Conservation (phyloP, 2,113 vertebrate species). For the Hymenochirus boettgeri region DNA sequence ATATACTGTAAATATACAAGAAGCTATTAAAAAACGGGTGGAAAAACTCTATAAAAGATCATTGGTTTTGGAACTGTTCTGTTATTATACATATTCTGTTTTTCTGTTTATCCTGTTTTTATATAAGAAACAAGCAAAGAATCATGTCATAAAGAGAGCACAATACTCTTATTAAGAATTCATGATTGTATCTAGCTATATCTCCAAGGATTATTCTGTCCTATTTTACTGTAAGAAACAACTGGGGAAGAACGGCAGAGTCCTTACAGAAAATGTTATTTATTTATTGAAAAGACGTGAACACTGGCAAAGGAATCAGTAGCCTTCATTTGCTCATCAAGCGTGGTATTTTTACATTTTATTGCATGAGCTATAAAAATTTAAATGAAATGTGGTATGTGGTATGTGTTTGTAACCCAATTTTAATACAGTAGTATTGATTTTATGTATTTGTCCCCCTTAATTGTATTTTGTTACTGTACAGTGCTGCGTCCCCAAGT, state of each 20-base stretch:
- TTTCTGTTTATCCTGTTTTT: slow-evolving; percentile 33
- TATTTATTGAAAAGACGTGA: slow-evolving; percentile 5
- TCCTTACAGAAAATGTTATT: slow-evolving; percentile 12
- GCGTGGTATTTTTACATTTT: background rate
- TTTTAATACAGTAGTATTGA: too few species aligned
- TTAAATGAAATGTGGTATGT: background rate
- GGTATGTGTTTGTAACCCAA: too few species aligned
- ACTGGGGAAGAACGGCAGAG: slow-evolving; percentile 18
- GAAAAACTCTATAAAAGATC: background rate
- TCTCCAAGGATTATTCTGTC: slow-evolving; percentile 38
- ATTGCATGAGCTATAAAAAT: background rate
- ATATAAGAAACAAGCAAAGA: slow-evolving; percentile 15
- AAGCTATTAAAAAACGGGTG: too few species aligned
- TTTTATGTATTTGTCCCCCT: too few species aligned
- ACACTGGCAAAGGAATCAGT: background rate
- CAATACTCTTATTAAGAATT: slow-evolving; percentile 40
- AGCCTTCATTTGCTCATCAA: background rate
- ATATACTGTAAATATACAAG: background rate
- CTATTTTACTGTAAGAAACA: slow-evolving; percentile 28
- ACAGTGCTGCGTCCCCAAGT: too few species aligned
- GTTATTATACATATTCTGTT: slow-evolving; percentile 1
- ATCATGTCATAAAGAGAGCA: slow-evolving; percentile 21
- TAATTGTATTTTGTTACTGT: too few species aligned
- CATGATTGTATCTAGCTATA: slow-evolving; percentile 39
- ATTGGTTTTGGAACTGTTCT: background rate